A percentile compares a stretch with the other conserved stretches of the same genome.
phyloP scores from a whole-genome alignment of 2,797 vertebrate species.

The Gorsachius magnificus region DNA sequence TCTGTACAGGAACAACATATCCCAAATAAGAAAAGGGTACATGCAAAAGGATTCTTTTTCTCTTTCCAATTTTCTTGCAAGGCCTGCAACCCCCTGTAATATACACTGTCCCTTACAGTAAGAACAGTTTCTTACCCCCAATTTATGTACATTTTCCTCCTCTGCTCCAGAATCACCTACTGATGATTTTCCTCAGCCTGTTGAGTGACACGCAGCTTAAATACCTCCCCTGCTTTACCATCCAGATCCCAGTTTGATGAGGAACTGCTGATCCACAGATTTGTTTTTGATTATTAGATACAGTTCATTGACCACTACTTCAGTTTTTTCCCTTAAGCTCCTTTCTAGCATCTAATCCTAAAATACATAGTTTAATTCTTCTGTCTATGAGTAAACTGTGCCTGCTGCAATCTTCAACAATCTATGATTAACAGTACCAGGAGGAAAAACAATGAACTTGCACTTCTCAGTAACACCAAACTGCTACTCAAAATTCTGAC shows the following conservation, averaged over 20 bases:
- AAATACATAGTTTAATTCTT: constrained; percentile 63
- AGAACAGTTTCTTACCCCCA: background rate
- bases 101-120: background rate
- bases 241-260: background rate
- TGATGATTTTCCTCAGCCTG: background rate
- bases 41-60: background rate
- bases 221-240: background rate
- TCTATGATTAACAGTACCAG: constrained; percentile 1
- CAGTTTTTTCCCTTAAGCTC: constrained; percentile 44
- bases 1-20: background rate
- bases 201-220: background rate
- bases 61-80: background rate
- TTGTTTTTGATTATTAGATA: constrained; percentile 17
- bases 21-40: background rate
- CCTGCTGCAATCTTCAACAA: background rate
- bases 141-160: background rate
- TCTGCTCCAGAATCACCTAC: background rate
- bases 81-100: background rate
- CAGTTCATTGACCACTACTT: constrained; percentile 9
- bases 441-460: background rate
- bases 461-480: background rate
- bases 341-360: constrained; percentile 62
- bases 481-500: background rate
- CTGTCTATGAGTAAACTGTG: constrained; percentile 20
- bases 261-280: constrained; percentile 11